These are phyloP conservation scores for Platyura marginata DNA, from an alignment of 1,140 invertebrate species.

Conservation along the genomic window DNA sequence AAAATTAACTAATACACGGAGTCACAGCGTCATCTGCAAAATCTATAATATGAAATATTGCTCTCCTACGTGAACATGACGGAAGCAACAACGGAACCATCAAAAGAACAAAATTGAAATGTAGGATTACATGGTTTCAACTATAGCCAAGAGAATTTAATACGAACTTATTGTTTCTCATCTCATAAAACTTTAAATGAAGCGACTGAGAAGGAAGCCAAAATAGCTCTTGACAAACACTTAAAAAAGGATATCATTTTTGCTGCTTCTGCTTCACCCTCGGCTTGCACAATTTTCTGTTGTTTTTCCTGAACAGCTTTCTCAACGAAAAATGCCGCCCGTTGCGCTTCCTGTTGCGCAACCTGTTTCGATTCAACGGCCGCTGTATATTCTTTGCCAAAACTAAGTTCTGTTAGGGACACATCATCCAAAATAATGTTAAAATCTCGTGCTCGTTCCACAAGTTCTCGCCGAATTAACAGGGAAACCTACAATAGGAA, in stretches of 20 bases:
- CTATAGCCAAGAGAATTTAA: constrained; percentile 1
- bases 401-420: constrained; percentile 97
- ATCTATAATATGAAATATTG: too few species aligned
- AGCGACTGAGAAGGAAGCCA: too few species aligned
- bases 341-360: constrained; percentile 97
- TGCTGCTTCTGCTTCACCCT: constrained; percentile 98
- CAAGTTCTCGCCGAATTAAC: constrained; percentile 82
- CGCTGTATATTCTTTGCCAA: constrained; percentile 98
- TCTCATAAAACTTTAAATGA: too few species aligned
- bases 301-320: constrained; percentile 94
- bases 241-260: constrained; percentile 81
- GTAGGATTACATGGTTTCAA: too few species aligned
- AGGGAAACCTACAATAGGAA: constrained; percentile 47
- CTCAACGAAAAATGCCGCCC: constrained; percentile 96
- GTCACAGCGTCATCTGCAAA: too few species aligned
- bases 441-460: constrained; percentile 94
- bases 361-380: constrained; percentile 99
- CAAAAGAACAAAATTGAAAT: too few species aligned
- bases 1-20: too few species aligned
- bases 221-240: too few species aligned
- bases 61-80: too few species aligned
- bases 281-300: constrained; percentile 98
- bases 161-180: too few species aligned
- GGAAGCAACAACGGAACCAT: too few species aligned
- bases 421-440: constrained; percentile 99